These are phyloP conservation scores for Antheraea assamensis DNA, from an alignment of 2,888 invertebrate species.

Conservation along the genomic window DNA sequence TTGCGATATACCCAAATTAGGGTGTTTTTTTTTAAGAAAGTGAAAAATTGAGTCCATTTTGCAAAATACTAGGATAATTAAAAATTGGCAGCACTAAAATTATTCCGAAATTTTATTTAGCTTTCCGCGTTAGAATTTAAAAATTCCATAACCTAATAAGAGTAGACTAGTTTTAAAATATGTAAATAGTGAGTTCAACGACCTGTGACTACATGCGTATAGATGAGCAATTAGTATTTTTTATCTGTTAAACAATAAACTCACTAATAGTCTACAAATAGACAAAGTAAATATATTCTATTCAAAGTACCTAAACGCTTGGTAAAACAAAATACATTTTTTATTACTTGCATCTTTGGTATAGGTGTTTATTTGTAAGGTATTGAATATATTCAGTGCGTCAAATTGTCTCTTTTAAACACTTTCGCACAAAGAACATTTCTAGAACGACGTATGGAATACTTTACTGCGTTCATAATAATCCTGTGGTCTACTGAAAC, in stretches of 20 bases:
- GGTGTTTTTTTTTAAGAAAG: not conserved
- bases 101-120: too few species aligned
- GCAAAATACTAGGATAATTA: not conserved
- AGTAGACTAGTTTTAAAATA: constrained; percentile 15
- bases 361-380: too few species aligned
- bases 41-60: not conserved
- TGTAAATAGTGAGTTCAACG: constrained; percentile 24
- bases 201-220: constrained; percentile 19
- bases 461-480: too few species aligned
- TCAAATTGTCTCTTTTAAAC: not conserved
- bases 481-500: too few species aligned
- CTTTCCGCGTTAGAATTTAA: not conserved
- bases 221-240: constrained; percentile 24
- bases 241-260: constrained; percentile 32
- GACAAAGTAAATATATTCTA: constrained; percentile 11
- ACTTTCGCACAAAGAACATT: too few species aligned
- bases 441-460: too few species aligned
- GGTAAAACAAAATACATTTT: not conserved
- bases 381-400: not conserved
- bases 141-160: not conserved
- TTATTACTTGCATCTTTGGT: not conserved
- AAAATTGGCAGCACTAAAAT: not conserved
- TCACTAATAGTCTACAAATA: constrained; percentile 33
- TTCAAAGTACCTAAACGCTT: constrained; percentile 2
- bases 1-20: not conserved